Evolutionary conservation across 2,797 vertebrate species (phyloP), one percentile per base, ranked within the genome.

Genomic region (Semotilus atromaculatus): DNA sequence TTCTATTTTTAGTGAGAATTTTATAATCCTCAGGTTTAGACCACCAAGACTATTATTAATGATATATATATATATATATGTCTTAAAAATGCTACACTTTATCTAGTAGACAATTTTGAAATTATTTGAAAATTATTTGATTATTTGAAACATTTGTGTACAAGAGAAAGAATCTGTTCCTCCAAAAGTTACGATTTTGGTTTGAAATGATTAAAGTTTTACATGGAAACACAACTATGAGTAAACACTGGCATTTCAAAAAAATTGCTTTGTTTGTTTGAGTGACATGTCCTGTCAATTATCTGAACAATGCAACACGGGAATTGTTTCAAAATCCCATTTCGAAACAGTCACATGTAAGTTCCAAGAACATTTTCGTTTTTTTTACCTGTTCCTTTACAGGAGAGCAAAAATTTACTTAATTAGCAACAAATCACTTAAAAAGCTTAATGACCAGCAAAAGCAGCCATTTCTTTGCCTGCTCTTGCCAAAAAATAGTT

Each of bases 351-450:
- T 14, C 10, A 43, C 21, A 70, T n/a, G 21, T n/a, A 40, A 13
- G 21, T 40, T 70, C 21, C 21, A 43, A 40, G 2, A 40, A 70
- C 0, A 4, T 19, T 8, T 23, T 38, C 5, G 2, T 1, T 36
- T n/a, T 70, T 4, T 70, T 43, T 40, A 70, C 36, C 34, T 64
- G 38, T 31, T 66, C 36, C 34, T 70, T 81, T 55, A 38, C n/a
- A 81, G 16, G 8, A 26, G 2, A 13, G 1, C 3, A 38, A 68
- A 80, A 68, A 68, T 80, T 2, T 34, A 80, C 40, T 38, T 55
- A 26, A 81, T 72, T 31, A 45, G 36, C 51, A 72, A 82, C 29
- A 62, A 34, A 36, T 73, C 7, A 73, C 29, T 34, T 48, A 51
- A 64, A 82, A 26, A 13, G 19, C 21, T 36, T 74, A 48, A 82